Base-by-base conservation (phyloP, 2,797 vertebrate genomes). In the Acipenser ruthenus region DNA sequence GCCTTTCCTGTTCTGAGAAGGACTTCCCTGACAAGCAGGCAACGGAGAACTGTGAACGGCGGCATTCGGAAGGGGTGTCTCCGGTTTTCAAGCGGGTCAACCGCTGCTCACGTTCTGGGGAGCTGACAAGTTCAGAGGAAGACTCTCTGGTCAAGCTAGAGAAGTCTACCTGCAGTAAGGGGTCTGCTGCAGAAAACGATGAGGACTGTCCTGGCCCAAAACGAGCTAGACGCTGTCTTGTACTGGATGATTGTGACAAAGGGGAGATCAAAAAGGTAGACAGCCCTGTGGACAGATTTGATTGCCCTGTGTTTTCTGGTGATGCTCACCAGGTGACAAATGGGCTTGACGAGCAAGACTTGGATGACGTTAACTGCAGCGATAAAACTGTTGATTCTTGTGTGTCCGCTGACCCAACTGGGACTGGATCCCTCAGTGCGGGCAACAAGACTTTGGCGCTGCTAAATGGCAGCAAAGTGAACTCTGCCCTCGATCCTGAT, bases 51-150 rank as follows among this genome's bases (percentile, higher is more conserved):
- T 92, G 89, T 73, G 94, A 95, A 63, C 87, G 86, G 74, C 86
- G 81, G 69, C 83, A 78, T 69, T 61, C 77, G 65, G 88, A 80
- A 69, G 84, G 92, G 66, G 80, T 88, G 63, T 92, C 91, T 23
- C 93, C 93, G 49, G 87, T 91, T 79, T 82, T 93, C 74, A 99
- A 96, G 84, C 93, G 90, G 82, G 87, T 94, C 80, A 99, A 94
- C 70, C 90, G 93, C 63, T 93, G 91, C 73, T 84, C 94, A 37
- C 92, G 90, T 71, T 92, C 94, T 37, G 94, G 91, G 81, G 92
- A 92, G 69, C 80, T 89, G 70, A 91, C 88, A 77, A 94, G 86
- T 82, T 89, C 89, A 1, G 91, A 94, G 65, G 94, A 96, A 70
- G 91, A 93, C 59, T 79, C 83, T 53, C 76, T 84, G 49, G 1